phyloP scores from a whole-genome alignment of 2,797 vertebrate species.

The Rhinatrema bivittatum region DNA sequence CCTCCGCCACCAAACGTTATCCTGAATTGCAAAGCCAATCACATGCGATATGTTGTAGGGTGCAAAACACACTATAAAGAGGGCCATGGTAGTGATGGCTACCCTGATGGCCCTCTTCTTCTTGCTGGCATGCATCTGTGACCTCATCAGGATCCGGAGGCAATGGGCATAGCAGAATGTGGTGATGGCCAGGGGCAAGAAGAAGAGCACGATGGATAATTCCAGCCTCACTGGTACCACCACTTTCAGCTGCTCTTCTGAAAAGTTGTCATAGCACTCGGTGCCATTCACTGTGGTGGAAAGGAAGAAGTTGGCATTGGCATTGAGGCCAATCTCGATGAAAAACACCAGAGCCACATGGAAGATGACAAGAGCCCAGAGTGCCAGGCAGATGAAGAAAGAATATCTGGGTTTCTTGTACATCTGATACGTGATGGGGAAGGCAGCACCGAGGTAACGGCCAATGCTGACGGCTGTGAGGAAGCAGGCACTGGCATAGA shows the following conservation, averaged over 20 bases:
- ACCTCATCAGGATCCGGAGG: slow-evolving; percentile 61
- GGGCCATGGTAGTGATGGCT: slow-evolving; percentile 62
- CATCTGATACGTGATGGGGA: slow-evolving; percentile 71
- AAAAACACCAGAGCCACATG: slow-evolving; percentile 59
- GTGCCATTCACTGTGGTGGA: slow-evolving; percentile 29
- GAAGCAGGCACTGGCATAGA: slow-evolving; percentile 71
- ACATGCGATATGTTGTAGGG: slow-evolving; percentile 79
- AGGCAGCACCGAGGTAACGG: slow-evolving; percentile 77
- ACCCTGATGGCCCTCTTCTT: slow-evolving; percentile 68
- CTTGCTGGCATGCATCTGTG: slow-evolving; percentile 53
- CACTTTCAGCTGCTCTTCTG: slow-evolving; percentile 41
- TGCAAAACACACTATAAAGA: slow-evolving; percentile 73
- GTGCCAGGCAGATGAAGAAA: slow-evolving; percentile 54
- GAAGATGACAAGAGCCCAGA: slow-evolving; percentile 67
- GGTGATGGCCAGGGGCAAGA: slow-evolving; percentile 60
- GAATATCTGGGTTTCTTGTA: slow-evolving; percentile 66
- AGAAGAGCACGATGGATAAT: slow-evolving; percentile 66
- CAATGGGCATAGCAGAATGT: slow-evolving; percentile 70
- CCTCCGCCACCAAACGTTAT: slow-evolving; percentile 54
- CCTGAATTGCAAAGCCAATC: slow-evolving; percentile 50
- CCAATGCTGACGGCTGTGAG: slow-evolving; percentile 67
- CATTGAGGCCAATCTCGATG: slow-evolving; percentile 41
- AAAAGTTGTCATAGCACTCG: slow-evolving; percentile 64
- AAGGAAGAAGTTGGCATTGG: slow-evolving; percentile 46
- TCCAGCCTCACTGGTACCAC: slow-evolving; percentile 71